These are phyloP conservation scores for Ptiloglossa arizonensis DNA, from an alignment of 1,140 invertebrate species.

Conservation along the genomic window DNA sequence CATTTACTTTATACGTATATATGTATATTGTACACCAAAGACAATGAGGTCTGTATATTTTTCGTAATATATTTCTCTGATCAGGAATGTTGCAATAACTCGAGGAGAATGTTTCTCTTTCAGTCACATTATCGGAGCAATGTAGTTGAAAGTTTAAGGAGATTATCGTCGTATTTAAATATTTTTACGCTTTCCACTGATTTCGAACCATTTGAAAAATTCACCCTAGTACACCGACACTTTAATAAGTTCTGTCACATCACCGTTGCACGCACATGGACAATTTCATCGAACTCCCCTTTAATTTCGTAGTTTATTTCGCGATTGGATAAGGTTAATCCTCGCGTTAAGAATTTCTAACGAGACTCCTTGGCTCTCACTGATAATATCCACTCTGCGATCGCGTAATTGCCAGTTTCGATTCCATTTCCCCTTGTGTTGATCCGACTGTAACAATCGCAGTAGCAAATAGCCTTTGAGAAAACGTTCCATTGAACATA, in stretches of 20 bases:
- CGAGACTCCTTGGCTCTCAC: not conserved
- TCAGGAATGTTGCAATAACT: not conserved
- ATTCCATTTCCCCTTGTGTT: not conserved
- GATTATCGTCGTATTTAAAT: too few species aligned
- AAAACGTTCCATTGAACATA: constrained; percentile 28
- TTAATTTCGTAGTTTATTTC: too few species aligned
- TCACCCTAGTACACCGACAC: too few species aligned
- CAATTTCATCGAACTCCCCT: not conserved
- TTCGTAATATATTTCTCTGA: not conserved
- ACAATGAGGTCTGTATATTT: not conserved
- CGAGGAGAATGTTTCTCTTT: not conserved
- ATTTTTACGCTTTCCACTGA: too few species aligned
- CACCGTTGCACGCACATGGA: not conserved
- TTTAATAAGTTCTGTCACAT: too few species aligned
- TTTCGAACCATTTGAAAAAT: too few species aligned
- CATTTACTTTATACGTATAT: not conserved
- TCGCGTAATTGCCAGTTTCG: constrained; percentile 13
- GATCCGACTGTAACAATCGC: not conserved
- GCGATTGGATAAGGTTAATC: too few species aligned
- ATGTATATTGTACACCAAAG: not conserved
- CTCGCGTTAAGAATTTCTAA: not conserved
- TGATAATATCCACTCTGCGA: not conserved
- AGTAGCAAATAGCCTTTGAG: not conserved
- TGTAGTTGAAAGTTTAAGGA: too few species aligned
- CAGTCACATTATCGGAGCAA: too few species aligned